Evolutionary conservation across 2,113 vertebrate genomes (phyloP), one percentile per base, ranked within the genome.

Genomic region (Alligator mississippiensis): DNA sequence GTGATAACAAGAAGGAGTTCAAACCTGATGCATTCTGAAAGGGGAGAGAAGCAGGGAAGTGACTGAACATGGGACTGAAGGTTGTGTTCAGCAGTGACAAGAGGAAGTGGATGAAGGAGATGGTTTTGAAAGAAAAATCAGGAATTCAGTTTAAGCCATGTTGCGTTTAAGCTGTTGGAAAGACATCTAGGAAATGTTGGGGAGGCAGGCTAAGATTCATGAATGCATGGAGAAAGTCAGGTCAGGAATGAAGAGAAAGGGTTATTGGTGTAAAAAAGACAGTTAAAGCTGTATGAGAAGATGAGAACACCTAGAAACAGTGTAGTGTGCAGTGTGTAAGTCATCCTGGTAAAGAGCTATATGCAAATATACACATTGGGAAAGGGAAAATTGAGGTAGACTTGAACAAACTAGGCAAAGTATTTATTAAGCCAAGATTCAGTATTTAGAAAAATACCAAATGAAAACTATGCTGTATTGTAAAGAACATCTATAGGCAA

Each of bases 231-330:
- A 87, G 58, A 54, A 90, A 95, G 34, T 59, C 80, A 25, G 25
- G 54, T 77, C 83, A 87, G 66, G 86, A 79, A 30, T 59, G 25
- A 34, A 88, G 68, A 87, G 64, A 54, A 68, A 87, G 59, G 87
- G 93, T 81, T 75, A 94, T 75, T 83, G 27, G 19, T 55, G 61
- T 81, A 84, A 96, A 93, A 93, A 93, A 34, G 77, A 81, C 55
- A 30, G n/a, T 59, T 75, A 89, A 95, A 95, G 61, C 22, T 85
- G 4, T 75, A 70, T 80, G 61, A 90, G 74, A 22, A 90, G 58
- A 84, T 64, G 77, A 0, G 0, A 91, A 93, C 66, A 82, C 21
- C 75, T 11, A 66, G 4, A 95, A 68, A 93, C 93, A 90, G 58
- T 81, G 74, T 93, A 90, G 58, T 81, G 74, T 93, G 57, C 55